Evolutionary conservation across 2,113 vertebrate genomes (phyloP).

Genomic region (Mobula hypostoma): DNA sequence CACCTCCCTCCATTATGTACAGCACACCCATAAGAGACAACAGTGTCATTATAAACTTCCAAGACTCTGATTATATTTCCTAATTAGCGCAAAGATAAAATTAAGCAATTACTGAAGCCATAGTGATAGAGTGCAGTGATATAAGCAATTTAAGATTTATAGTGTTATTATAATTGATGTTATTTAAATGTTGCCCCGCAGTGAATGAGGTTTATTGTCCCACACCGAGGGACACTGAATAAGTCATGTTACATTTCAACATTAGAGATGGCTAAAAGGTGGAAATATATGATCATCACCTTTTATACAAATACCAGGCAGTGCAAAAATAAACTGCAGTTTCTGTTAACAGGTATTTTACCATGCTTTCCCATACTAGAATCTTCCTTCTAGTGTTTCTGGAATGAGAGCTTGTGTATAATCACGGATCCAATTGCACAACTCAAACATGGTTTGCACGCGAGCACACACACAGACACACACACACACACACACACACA

Average conservation of each 20-base stretch:
- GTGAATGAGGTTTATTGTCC: constrained; percentile 13
- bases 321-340: not conserved
- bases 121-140: not conserved
- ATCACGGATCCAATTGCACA: not conserved
- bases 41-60: constrained; percentile 24
- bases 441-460: not conserved
- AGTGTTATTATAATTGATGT: constrained; percentile 4
- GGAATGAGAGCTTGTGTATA: not conserved
- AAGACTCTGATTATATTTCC: constrained; percentile 7
- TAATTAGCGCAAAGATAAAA: constrained; percentile 9
- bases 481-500: too few relatives aligned
- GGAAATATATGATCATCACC: not conserved
- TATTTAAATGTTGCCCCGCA: constrained; percentile 16
- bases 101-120: constrained; percentile 12
- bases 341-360: not conserved
- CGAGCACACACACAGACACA: too few relatives aligned
- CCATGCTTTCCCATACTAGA: not conserved
- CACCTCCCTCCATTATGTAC: not conserved
- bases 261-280: not conserved
- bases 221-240: not conserved
- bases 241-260: constrained; percentile 1
- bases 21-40: not conserved
- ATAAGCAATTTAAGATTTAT: constrained; percentile 30
- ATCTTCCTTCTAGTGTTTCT: not conserved
- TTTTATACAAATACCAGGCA: not conserved